Evolutionary conservation across 2,888 invertebrate genomes (phyloP).

Genomic region (Parascotia fuliginaria): DNA sequence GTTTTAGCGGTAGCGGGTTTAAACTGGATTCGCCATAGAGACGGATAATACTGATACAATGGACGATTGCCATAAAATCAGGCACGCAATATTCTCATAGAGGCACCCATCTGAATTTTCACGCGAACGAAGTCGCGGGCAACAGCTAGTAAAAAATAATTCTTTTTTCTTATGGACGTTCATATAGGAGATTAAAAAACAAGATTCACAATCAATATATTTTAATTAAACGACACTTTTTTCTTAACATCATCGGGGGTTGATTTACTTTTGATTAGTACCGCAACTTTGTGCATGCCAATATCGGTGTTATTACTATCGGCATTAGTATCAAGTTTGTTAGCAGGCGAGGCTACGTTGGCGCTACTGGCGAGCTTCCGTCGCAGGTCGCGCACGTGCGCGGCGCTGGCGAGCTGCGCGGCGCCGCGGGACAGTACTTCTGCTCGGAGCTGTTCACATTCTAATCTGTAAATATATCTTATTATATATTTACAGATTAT

Average conservation of each 20-base stretch:
- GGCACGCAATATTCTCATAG: too few species aligned
- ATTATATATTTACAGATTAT: too few species aligned
- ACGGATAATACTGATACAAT: too few species aligned
- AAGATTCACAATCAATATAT: not conserved
- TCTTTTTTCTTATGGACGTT: too few species aligned
- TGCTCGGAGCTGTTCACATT: slow-evolving; percentile 67
- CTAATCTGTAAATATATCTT: slow-evolving; percentile 52
- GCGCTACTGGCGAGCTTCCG: slow-evolving; percentile 55
- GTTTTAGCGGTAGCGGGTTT: too few species aligned
- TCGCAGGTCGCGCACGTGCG: slow-evolving; percentile 68
- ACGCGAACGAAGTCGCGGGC: too few species aligned
- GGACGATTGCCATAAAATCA: too few species aligned
- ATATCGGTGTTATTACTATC: slow-evolving; percentile 45
- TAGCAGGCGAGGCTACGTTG: slow-evolving; percentile 22
- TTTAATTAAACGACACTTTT: slow-evolving; percentile 75
- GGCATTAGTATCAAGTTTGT: slow-evolving; percentile 18
- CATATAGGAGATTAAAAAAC: too few species aligned
- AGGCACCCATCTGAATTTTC: too few species aligned
- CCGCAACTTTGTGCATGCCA: slow-evolving; percentile 35
- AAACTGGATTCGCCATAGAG: too few species aligned
- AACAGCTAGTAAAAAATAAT: too few species aligned
- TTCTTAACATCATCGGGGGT: slow-evolving; percentile 69
- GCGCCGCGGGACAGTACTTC: slow-evolving; percentile 73
- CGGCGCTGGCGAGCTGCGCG: slow-evolving; percentile 69
- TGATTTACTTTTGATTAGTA: slow-evolving; percentile 42